Conservation (phyloP, 2,113 vertebrate species). For the Clarias gariepinus region DNA sequence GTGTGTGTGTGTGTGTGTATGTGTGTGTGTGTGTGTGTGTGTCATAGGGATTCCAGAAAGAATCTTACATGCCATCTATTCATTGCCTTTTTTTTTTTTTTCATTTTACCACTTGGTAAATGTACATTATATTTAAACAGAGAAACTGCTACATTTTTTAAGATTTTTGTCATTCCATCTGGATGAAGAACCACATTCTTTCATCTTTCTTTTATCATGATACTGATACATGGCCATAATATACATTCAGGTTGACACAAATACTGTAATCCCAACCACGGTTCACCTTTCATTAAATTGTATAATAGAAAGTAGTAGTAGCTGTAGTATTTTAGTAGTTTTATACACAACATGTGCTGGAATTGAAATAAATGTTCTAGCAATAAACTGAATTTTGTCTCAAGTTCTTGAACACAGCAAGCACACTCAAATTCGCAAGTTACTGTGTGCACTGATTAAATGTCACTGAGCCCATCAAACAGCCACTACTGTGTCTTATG, state of each 20-base stretch:
- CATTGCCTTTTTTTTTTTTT: background rate
- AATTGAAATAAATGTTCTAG: background rate
- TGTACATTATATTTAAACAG: background rate
- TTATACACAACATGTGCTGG: background rate
- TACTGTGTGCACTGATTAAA: constrained; percentile 62
- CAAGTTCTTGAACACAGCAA: constrained; percentile 36
- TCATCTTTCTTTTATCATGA: background rate
- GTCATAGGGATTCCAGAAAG: background rate
- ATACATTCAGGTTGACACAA: background rate
- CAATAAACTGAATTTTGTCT: constrained; percentile 17
- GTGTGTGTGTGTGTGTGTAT: constrained; percentile 16
- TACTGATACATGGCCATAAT: background rate
- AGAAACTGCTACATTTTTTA: background rate
- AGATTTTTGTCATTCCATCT: background rate
- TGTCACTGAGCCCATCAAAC: constrained; percentile 58
- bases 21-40: background rate
- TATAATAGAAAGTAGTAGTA: background rate
- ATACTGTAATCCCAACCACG: background rate
- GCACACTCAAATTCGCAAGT: constrained; percentile 44
- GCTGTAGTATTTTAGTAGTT: background rate
- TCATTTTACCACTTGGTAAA: constrained; percentile 12
- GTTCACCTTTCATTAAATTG: background rate
- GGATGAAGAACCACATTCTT: background rate
- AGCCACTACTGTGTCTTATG: constrained; percentile 47
- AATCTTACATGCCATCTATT: constrained; percentile 10